Evolutionary conservation across 2,113 vertebrate species (phyloP), one percentile per base, ranked within the genome.

Genomic region (Polypterus senegalus): DNA sequence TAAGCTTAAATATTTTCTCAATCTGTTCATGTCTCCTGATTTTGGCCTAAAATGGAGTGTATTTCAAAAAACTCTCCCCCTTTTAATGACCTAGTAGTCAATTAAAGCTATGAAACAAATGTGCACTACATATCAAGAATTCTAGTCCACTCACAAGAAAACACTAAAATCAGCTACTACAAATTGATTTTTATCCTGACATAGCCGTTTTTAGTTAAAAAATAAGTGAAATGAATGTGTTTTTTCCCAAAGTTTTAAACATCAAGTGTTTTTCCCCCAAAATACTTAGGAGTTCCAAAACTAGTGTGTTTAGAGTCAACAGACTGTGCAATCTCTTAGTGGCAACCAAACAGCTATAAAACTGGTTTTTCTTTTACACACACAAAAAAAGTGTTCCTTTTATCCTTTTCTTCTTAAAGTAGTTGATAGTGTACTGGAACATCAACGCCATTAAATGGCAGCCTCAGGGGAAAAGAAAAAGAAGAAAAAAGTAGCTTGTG

Each of bases 311-410:
- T 97, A 96, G 92, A 97, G 94, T 97, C 94, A 85, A 84, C 86
- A 91, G 94, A 97, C 94, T 97, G 91, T 96, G 94, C 92, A 97
- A 97, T 97, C 92, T 97, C 94, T 93, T 93, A 92, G 89, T 93
- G 93, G 94, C 94, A 95, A 94, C 90, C 90, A 87, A 91, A 93
- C 90, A 90, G 90, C 91, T 92, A 92, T 88, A 93, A 92, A 83
- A 93, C 80, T 51, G 46, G 47, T 46, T 78, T 74, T 84, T 84
- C 72, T 78, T 81, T 80, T 81, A 76, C 60, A 67, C 61, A 65
- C 59, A 67, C 46, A 49, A 63, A 83, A 89, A 65, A 58, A 83
- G 87, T 81, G 79, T 76, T 86, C 81, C 81, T 80, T 77, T 68
- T 63, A 79, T 69, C 80, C 76, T 89, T 85, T 86, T 84, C 85